Base-by-base conservation (phyloP, 2,797 vertebrate genomes). In the Spheniscus humboldti region DNA sequence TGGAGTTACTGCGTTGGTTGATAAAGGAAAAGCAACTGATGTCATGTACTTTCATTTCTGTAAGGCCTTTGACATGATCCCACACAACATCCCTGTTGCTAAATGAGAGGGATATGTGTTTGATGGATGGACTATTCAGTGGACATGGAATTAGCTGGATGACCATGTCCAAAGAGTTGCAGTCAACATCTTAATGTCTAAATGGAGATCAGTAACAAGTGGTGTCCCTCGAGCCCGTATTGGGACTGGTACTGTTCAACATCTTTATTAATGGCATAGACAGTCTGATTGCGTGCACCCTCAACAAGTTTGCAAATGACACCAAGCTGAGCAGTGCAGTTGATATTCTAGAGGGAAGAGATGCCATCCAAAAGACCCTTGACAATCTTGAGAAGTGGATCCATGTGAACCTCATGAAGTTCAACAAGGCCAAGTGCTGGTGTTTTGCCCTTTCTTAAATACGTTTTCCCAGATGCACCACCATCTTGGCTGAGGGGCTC, bases 151-250 rank as follows among this genome's bases (percentile, higher is more conserved):
- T 31, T 41, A 12, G 12, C 17, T 47, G 15, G 7, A 33, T 71
- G 37, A 47, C 33, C 2, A 0, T 28, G 18, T 82, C 41, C 47
- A 37, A 62, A 72, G 13, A 31, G 13, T 17, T 60, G 23, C 7
- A 31, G 47, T 60, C 23, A 45, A 50, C 0, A 0, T 17, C 19
- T 60, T 45, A 30, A 45, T 13, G 23, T 60, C 41, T 45, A 81
- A 68, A 63, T 7, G 12, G 22, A 68, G 20, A 33, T 39, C 31
- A 0, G 0, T 9, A 60, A 55, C 31, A 39, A 45, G 17, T 48
- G 2, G 4, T 80, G 22, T 63, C 31, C 18, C 18, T 33, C 37
- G 28, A 23, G 5, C 27, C 9, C 1, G 0, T 43, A 17, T 4
- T 5, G 18, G 7, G 13, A 27, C 18, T 0, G 1, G 14, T 60